Conservation (phyloP, 2,888 invertebrate genomes). For the Harmothoe impar region DNA sequence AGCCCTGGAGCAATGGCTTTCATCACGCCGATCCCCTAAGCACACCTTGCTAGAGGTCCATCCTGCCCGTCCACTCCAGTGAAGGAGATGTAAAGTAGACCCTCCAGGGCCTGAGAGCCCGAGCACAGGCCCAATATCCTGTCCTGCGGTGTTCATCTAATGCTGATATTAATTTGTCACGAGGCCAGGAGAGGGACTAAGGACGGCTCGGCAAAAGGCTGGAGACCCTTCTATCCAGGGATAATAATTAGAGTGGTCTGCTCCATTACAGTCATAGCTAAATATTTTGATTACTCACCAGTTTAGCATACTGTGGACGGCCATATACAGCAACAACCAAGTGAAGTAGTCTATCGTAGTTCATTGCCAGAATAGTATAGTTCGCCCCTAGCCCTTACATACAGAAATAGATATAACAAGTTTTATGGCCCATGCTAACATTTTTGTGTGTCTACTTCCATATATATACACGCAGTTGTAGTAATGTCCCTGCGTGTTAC, state of each 20-base stretch:
- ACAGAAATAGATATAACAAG: too few relatives aligned
- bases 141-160: slow-evolving; percentile 3
- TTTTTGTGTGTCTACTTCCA: too few relatives aligned
- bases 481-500: too few relatives aligned
- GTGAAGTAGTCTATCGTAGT: too few relatives aligned
- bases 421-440: too few relatives aligned
- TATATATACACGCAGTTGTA: too few relatives aligned
- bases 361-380: too few relatives aligned
- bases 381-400: too few relatives aligned
- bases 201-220: not conserved
- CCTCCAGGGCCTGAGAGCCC: not conserved
- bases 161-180: slow-evolving; percentile 21
- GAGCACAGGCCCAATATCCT: not conserved
- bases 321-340: too few relatives aligned
- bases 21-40: too few relatives aligned
- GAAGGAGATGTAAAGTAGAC: not conserved
- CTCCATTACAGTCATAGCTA: not conserved
- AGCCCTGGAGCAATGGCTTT: too few relatives aligned
- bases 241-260: slow-evolving; percentile 1
- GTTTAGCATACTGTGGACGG: too few relatives aligned
- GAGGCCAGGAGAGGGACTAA: not conserved
- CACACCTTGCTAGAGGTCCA: not conserved
- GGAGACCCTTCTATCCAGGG: not conserved
- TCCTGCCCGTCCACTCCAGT: not conserved
- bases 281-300: slow-evolving; percentile 1